These are phyloP conservation scores for Heliconius himera DNA, from an alignment of 1,140 invertebrate genomes.

Conservation along the genomic window DNA sequence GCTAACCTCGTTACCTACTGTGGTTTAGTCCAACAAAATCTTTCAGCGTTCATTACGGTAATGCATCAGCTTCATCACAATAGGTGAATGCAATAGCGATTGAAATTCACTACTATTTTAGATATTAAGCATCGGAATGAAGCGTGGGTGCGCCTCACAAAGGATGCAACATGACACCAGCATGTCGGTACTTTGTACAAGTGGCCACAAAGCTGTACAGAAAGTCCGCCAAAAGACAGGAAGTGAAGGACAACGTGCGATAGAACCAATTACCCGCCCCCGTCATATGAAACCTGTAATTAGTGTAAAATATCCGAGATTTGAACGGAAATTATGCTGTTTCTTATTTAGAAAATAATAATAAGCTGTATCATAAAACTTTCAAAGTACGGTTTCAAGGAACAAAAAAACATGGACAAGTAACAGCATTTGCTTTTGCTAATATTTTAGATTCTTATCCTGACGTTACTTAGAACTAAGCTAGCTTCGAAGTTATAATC, in stretches of 20 bases:
- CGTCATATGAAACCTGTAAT: conserved; percentile 75
- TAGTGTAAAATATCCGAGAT: conserved; percentile 71
- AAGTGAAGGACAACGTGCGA: conserved; percentile 73
- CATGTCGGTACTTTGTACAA: conserved; percentile 63
- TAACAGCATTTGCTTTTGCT: too few relatives aligned
- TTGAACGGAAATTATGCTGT: conserved; percentile 55
- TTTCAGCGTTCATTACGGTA: too few relatives aligned
- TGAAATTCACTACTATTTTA: not conserved
- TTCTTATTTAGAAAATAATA: not conserved
- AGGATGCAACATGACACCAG: conserved; percentile 66
- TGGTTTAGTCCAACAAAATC: too few relatives aligned
- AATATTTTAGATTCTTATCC: too few relatives aligned
- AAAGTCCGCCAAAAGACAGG: conserved; percentile 71
- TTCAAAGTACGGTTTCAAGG: not conserved
- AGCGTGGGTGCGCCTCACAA: conserved; percentile 67
- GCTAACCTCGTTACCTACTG: too few relatives aligned
- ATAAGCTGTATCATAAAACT: not conserved
- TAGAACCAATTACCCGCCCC: conserved; percentile 76
- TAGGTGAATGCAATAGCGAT: not conserved
- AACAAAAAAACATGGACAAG: too few relatives aligned
- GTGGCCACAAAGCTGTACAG: conserved; percentile 55
- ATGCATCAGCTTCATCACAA: conserved; percentile 3
- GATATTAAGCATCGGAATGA: not conserved
- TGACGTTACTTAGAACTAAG: too few relatives aligned
- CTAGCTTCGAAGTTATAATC: too few relatives aligned